Evolutionary conservation across 2,797 vertebrate genomes (phyloP), one percentile per base, ranked within the genome.

Genomic region (Borostomias antarcticus): DNA sequence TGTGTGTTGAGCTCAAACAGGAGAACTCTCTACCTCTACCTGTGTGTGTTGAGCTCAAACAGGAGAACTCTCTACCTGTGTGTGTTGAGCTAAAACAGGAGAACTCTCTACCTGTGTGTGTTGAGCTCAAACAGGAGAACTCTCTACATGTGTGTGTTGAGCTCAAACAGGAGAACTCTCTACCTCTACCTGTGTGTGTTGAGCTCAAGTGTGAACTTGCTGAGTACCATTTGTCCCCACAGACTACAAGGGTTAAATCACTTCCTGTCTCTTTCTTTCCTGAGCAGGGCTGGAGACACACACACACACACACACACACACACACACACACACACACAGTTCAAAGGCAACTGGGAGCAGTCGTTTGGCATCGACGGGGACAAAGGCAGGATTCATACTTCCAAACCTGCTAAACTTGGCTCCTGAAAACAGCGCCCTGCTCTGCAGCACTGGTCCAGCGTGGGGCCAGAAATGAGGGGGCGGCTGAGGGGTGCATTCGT

Each of bases 371-470:
- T 62, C 2, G 40, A 21, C 11, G 51, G 66, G 68, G n/a, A 83
- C 76, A 78, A 81, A 78, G 75, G 33, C 65, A 57, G 58, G 61
- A 81, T 81, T 83, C 81, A 85, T 78, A 63, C 67, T 47, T 58
- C 65, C 59, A 72, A 74, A 84, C 62, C 53, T 59, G 68, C 79
- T 70, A 17, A 64, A 70, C 75, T 81, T 76, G 79, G 83, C 74
- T 73, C 70, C 60, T 56, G 56, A 72, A 72, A 63, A 56, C 62
- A 19, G 23, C 53, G 62, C 5, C 50, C 62, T 17, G 15, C 13
- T 43, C 40, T 43, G 13, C 40, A 17, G 40, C 15, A 4, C 28
- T 32, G 4, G 15, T 53, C 52, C 59, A 68, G n/a, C n/a, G n/a
- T n/a, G n/a, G n/a, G n/a, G n/a, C n/a, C n/a, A n/a, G n/a, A n/a